Percentiles rank a stretch among this genome's conserved stretches.
These are phyloP conservation scores for Sminthurinus aureus DNA, from an alignment of 2,888 invertebrate species.

Conservation along the genomic window DNA sequence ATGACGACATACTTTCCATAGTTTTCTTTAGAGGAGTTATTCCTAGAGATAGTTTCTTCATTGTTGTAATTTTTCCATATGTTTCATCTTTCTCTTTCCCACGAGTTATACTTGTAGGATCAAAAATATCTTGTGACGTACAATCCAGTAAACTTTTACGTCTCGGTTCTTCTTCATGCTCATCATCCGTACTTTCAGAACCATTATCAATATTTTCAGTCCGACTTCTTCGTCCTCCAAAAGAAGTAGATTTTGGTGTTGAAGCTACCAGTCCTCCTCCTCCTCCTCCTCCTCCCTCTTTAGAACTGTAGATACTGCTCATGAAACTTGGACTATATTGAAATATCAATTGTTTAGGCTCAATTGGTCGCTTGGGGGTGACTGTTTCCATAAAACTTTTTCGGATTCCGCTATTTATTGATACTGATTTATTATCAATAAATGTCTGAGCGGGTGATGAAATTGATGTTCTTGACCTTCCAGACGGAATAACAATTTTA, in stretches of 20 bases:
- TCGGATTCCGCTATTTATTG: too few relatives aligned
- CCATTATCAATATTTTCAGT: slow-evolving; percentile 29
- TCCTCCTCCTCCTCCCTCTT: background rate
- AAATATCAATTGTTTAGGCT: background rate
- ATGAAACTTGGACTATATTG: background rate
- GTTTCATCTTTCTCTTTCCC: slow-evolving; percentile 17
- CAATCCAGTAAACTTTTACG: slow-evolving; percentile 36
- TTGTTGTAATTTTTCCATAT: slow-evolving; percentile 30
- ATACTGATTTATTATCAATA: background rate
- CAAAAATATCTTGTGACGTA: slow-evolving; percentile 39
- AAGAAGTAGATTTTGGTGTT: slow-evolving; percentile 1
- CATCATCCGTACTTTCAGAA: slow-evolving; percentile 35
- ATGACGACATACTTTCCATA: slow-evolving; percentile 21
- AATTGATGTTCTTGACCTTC: background rate
- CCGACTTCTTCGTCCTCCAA: background rate
- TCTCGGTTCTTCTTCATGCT: slow-evolving; percentile 27
- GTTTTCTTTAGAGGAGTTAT: slow-evolving; percentile 22
- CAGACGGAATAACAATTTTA: background rate
- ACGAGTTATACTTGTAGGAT: slow-evolving; percentile 3
- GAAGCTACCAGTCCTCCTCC: slow-evolving; percentile 7
- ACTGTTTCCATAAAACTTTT: background rate
- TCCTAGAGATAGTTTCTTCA: slow-evolving; percentile 14
- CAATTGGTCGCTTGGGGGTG: background rate
- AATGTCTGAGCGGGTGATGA: background rate
- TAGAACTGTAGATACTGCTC: background rate